Conservation (phyloP, 2,797 vertebrate species). For the Discoglossus pictus region DNA sequence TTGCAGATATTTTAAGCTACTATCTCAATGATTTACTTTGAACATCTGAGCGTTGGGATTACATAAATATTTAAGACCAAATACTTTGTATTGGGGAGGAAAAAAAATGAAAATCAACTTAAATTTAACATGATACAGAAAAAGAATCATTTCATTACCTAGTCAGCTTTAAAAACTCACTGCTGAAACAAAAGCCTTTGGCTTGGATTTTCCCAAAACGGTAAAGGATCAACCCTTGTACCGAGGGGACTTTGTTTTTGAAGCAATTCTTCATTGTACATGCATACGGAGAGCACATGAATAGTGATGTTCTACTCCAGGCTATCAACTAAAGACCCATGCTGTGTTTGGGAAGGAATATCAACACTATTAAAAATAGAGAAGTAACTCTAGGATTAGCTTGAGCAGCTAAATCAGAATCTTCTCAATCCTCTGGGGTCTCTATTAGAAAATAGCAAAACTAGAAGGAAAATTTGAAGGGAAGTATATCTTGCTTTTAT, state of each 20-base stretch:
- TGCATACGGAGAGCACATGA: conserved; percentile 13
- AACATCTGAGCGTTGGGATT: no score
- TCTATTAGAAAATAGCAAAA: conserved; percentile 2
- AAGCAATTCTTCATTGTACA: not conserved
- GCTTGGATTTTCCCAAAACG: conserved; percentile 7
- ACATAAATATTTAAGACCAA: no score
- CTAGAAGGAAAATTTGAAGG: conserved; percentile 4
- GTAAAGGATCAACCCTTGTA: conserved; percentile 8
- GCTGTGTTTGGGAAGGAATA: conserved; percentile 6
- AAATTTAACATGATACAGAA: no score
- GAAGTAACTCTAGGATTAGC: conserved; percentile 1
- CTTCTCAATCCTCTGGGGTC: not conserved
- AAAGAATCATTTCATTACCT: no score
- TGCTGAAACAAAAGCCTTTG: conserved; percentile 1
- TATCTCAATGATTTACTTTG: no score
- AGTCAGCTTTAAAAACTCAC: not conserved
- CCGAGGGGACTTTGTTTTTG: not conserved
- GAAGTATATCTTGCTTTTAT: not conserved
- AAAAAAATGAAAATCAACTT: no score
- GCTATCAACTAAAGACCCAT: conserved; percentile 11
- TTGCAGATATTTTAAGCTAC: no score
- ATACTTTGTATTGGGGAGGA: no score
- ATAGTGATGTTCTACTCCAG: conserved; percentile 18
- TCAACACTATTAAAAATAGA: conserved; percentile 5
- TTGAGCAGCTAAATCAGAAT: conserved; percentile 4